phyloP scores from a whole-genome alignment of 2,797 vertebrate species.

The Rhyacichthys aspro region DNA sequence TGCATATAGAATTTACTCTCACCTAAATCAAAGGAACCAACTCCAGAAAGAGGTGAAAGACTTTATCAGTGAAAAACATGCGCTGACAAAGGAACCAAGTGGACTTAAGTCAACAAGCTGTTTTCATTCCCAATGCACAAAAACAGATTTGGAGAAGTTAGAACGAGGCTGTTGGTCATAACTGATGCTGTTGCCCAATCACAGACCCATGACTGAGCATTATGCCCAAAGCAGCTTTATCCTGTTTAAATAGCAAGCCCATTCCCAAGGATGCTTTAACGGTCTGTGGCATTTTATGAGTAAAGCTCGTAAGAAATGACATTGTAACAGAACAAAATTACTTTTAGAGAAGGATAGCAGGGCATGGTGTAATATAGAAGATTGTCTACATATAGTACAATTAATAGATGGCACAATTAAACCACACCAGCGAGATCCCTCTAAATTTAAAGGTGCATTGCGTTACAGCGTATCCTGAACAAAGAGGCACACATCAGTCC shows the following conservation, averaged over 20 bases:
- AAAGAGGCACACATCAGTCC: no score
- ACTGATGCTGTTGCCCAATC: neutral
- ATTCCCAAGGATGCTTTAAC: constrained; percentile 6
- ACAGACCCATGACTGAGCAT: constrained; percentile 8
- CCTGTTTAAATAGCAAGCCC: constrained; percentile 6
- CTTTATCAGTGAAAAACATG: neutral
- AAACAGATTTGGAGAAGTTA: neutral
- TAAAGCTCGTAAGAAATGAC: constrained; percentile 7
- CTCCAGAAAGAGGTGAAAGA: neutral
- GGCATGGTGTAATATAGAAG: no score
- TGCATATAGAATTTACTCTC: no score
- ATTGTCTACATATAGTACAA: no score
- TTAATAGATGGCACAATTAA: no score
- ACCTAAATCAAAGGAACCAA: no score
- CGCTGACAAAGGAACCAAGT: neutral
- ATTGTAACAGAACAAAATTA: neutral
- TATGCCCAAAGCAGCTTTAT: constrained; percentile 9
- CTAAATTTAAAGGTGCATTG: no score
- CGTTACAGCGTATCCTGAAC: no score
- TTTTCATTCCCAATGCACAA: neutral
- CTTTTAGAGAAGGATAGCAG: neutral
- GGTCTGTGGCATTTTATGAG: constrained; percentile 3
- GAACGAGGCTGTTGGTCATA: neutral
- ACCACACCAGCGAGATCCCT: no score
- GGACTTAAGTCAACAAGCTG: neutral